These are phyloP conservation scores for Drosophila prostipennis DNA, from an alignment of 2,888 invertebrate species.

Conservation along the genomic window DNA sequence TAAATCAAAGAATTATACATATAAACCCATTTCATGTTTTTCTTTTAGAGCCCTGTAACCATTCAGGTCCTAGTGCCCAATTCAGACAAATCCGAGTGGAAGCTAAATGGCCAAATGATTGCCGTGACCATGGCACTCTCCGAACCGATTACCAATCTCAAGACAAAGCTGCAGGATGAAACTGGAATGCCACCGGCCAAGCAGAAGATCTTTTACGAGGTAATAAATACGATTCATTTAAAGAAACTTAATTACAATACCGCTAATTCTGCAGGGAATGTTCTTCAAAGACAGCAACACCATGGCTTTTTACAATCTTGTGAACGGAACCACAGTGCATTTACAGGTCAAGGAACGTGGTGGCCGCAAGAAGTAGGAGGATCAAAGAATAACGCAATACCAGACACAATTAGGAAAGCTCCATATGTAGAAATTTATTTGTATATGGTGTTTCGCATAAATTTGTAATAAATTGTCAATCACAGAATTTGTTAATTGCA, in stretches of 20 bases:
- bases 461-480: constrained; percentile 69
- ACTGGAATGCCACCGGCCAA: constrained; percentile 98
- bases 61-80: constrained; percentile 93
- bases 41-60: constrained; percentile 88
- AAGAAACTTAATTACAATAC: not conserved
- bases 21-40: too few relatives aligned
- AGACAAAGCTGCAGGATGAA: constrained; percentile 92
- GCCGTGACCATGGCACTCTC: constrained; percentile 90
- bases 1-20: too few relatives aligned
- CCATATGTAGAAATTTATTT: constrained; percentile 54
- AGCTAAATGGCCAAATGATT: constrained; percentile 95
- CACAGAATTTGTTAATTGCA: constrained; percentile 75
- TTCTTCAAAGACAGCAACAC: constrained; percentile 99
- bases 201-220: constrained; percentile 98
- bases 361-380: constrained; percentile 95
- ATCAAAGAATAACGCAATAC: not conserved
- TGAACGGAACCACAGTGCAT: constrained; percentile 92
- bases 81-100: constrained; percentile 97
- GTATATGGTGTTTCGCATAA: constrained; percentile 60
- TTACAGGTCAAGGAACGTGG: constrained; percentile 98
- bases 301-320: constrained; percentile 97
- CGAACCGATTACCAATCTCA: constrained; percentile 93
- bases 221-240: constrained; percentile 77
- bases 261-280: constrained; percentile 89
- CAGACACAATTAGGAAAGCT: constrained; percentile 5